phyloP scores from a whole-genome alignment of 2,888 invertebrate genomes.

The Gnatocerus cornutus region DNA sequence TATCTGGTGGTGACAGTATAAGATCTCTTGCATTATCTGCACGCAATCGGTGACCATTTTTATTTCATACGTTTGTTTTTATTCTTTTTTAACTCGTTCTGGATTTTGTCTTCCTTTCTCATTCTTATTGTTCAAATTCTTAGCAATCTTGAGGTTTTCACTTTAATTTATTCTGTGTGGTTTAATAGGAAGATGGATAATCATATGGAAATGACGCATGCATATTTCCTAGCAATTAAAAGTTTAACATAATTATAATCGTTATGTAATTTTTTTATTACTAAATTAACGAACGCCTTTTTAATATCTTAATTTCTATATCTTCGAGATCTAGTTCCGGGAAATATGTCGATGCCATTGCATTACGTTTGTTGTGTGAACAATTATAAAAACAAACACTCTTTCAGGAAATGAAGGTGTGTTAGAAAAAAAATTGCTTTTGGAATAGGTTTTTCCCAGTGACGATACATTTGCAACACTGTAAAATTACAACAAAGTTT shows the following conservation, averaged over 20 bases:
- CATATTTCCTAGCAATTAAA: constrained; percentile 40
- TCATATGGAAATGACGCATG: constrained; percentile 41
- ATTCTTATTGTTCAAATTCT: constrained; percentile 19
- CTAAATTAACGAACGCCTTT: constrained; percentile 18
- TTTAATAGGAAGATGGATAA: constrained; percentile 28
- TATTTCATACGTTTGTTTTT: constrained; percentile 12
- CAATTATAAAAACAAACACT: constrained; percentile 34
- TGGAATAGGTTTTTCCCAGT: constrained; percentile 33
- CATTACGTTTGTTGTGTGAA: constrained; percentile 19
- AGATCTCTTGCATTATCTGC: constrained; percentile 51
- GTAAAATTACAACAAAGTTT: neutral
- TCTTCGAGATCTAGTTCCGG: constrained; percentile 21
- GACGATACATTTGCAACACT: constrained; percentile 27
- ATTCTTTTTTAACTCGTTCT: neutral
- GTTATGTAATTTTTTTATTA: constrained; percentile 35
- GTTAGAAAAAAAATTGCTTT: constrained; percentile 29
- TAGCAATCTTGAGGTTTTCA: constrained; percentile 32
- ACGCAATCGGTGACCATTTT: constrained; percentile 49
- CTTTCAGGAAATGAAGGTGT: constrained; percentile 38
- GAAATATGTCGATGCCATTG: constrained; percentile 18
- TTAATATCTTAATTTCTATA: constrained; percentile 10
- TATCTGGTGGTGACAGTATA: constrained; percentile 55
- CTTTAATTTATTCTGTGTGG: constrained; percentile 27
- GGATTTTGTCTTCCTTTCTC: constrained; percentile 8
- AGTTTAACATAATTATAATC: constrained; percentile 33